Base-by-base conservation (phyloP, 2,888 invertebrate genomes). In the Drosophila melanocephala region DNA sequence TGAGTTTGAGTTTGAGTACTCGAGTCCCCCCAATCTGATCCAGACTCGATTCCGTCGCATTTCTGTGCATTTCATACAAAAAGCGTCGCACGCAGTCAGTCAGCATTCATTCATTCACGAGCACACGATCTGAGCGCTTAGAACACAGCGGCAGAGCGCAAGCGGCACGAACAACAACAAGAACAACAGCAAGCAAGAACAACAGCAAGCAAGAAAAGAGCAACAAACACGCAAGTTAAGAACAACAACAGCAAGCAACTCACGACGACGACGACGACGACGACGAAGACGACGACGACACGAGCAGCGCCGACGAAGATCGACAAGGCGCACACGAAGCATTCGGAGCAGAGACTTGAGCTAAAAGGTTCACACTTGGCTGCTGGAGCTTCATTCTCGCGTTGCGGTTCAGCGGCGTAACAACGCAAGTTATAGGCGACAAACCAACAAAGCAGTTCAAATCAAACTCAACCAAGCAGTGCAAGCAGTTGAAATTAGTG, bases 81-180 rank as follows among this genome's bases (percentile, higher is more conserved):
- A 90, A 81, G 84, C 84, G 59, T 61, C 70, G 81, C 68, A 75
- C 79, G 55, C 74, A 83, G 72, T 69, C 77, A 74, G 72, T n/a
- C 78, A 80, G 75, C 86, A 87, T 79, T 91, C 87, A 87, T 87
- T 92, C 93, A 93, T 87, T 89, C 85, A 83, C 89, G 87, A 88
- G 91, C 87, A 84, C 79, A 87, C 88, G 85, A 83, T 87, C 89
- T 85, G 91, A 91, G 91, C 87, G 91, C 92, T 91, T 84, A 92
- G 91, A 93, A 90, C 87, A 62, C 51, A 81, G 75, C 81, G 81
- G 73, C 71, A 77, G 81, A 72, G 68, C 77, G 53, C 56, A 62
- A 60, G 56, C 26, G 59, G 71, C 66, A 66, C 53, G 60, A 75
- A 72, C 42, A 71, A 53, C 65, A 50, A 55, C 37, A 69, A 62